A percentile compares a stretch with the other conserved stretches of the same genome.
phyloP scores from a whole-genome alignment of 2,113 vertebrate species.

The Tauraco erythrolophus region DNA sequence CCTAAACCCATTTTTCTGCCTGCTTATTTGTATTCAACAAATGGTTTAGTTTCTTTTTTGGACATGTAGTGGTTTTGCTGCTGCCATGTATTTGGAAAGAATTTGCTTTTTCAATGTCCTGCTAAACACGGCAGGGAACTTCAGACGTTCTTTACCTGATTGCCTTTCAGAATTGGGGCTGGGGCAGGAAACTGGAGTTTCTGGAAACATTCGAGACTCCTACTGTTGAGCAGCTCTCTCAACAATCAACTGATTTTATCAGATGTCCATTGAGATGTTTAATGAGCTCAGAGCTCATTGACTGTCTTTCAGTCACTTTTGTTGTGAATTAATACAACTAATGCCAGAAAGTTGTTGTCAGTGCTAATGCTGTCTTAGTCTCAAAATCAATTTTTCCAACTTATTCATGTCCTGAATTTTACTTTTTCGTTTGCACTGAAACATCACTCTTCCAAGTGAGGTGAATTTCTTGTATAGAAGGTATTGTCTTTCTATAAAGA shows the following conservation, averaged over 20 bases:
- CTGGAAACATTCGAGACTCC: neutral
- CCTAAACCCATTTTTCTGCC: neutral
- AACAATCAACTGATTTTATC: neutral
- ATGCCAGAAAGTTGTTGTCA: neutral
- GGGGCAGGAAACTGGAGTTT: neutral
- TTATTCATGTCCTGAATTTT: neutral
- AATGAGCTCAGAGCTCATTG: neutral
- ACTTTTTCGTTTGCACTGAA: neutral
- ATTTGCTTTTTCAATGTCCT: neutral
- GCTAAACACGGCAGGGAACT: neutral
- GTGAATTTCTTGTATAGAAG: neutral
- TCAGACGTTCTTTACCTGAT: neutral
- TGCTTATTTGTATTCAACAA: neutral
- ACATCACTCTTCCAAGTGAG: neutral
- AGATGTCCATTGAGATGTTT: neutral
- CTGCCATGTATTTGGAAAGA: neutral
- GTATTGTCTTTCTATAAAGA: neutral
- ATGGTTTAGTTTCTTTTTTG: neutral
- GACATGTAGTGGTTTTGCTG: neutral
- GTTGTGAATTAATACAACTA: neutral
- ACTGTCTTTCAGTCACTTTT: neutral
- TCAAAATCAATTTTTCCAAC: neutral
- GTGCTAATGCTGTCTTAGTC: neutral
- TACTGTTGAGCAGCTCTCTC: neutral
- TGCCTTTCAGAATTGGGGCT: neutral